These are phyloP conservation scores for Tolmerus cingulatus DNA, from an alignment of 2,888 invertebrate species.

Conservation along the genomic window DNA sequence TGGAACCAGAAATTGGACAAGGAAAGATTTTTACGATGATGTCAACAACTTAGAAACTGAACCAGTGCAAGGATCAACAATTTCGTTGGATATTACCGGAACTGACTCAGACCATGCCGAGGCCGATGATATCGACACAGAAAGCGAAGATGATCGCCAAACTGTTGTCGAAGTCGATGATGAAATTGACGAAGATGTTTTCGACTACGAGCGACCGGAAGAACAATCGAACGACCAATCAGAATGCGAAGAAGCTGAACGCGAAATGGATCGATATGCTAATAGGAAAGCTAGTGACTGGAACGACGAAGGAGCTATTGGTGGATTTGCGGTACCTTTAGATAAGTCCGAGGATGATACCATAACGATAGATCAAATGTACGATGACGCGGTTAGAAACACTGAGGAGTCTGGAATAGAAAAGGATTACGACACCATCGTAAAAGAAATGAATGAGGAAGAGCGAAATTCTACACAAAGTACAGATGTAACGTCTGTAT, in stretches of 20 bases:
- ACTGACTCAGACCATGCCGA: neutral
- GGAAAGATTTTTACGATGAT: constrained; percentile 55
- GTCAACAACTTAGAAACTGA: neutral
- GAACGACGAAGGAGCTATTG: constrained; percentile 58
- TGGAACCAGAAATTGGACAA: constrained; percentile 50
- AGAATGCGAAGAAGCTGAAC: constrained; percentile 61
- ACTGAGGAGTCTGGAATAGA: constrained; percentile 60
- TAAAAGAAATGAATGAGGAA: constrained; percentile 53
- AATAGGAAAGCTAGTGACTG: constrained; percentile 58
- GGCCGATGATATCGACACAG: constrained; percentile 52
- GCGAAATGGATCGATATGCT: constrained; percentile 58
- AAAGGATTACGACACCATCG: constrained; percentile 59
- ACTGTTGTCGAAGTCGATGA: constrained; percentile 62
- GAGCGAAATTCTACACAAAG: neutral
- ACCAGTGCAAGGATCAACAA: neutral
- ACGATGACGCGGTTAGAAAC: constrained; percentile 60
- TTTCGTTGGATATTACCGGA: neutral
- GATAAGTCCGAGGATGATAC: neutral
- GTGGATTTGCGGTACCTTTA: constrained; percentile 50
- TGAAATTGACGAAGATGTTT: constrained; percentile 60
- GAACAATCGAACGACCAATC: constrained; percentile 60
- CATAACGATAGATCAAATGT: constrained; percentile 61
- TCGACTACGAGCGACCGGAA: constrained; percentile 59
- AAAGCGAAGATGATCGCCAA: constrained; percentile 61
- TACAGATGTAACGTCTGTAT: constrained; percentile 12